Evolutionary conservation across 2,113 vertebrate genomes (phyloP), one percentile per base, ranked within the genome.

Genomic region (Xenopus borealis): DNA sequence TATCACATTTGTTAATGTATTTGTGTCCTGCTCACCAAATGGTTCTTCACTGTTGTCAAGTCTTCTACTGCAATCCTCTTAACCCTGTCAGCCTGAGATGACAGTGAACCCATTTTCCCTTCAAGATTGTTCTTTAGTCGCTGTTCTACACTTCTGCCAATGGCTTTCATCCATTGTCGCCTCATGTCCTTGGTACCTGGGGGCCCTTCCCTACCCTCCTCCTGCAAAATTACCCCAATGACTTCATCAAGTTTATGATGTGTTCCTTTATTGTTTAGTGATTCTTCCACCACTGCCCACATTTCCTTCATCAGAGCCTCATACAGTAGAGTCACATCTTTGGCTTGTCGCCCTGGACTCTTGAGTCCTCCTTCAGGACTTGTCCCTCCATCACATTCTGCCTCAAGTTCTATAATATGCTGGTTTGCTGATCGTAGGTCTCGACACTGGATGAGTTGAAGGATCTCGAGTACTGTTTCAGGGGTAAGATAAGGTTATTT

Each of bases 381-480:
- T 79, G 79, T 59, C 65, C 65, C 30, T 70, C 74, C n/a, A 27
- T 70, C 86, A 2, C 92, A 93, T 79, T 98, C 95, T 7, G 91
- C 91, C 78, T 97, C 94, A 82, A 98, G 84, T 69, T 96, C 94
- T 74, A 95, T 85, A 86, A 98, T 96, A 86, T 98, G 94, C 0
- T 87, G 83, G 77, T 97, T 94, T 0, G 95, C 95, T 0, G 89
- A 83, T 12, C 94, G 79, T 57, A 98, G 89, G 50, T 97, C 95
- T 7, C 93, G 87, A 59, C 86, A 91, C 78, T 93, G 94, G 79
- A 98, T 95, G 81, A 96, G 81, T 85, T 93, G 91, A 79, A 95
- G 86, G 84, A 98, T 98, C 82, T 96, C 94, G 75, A 97, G 83
- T 13, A 96, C 95, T 97, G 0, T 12, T 3, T 10, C 10, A n/a